phyloP scores from a whole-genome alignment of 2,113 vertebrate genomes.

The Fregetta grallaria region DNA sequence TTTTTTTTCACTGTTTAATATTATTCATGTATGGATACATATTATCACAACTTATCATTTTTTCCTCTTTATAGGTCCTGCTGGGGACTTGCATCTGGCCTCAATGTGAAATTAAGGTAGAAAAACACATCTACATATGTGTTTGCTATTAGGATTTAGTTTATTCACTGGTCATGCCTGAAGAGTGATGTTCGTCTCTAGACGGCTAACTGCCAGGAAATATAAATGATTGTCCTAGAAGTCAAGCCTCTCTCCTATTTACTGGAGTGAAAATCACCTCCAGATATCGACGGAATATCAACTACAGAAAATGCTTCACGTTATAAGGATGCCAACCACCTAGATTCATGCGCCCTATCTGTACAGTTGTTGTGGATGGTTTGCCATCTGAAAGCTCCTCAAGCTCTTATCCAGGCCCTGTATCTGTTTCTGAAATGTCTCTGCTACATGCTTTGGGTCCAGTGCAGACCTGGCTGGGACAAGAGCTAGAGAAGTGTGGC shows the following conservation, averaged over 20 bases:
- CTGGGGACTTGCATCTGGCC: slow-evolving; percentile 82
- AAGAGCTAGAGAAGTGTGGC: slow-evolving; percentile 99
- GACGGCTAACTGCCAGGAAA: slow-evolving; percentile 80
- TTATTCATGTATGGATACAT: slow-evolving; percentile 30
- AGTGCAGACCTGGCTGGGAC: slow-evolving; percentile 99
- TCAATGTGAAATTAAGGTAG: slow-evolving; percentile 87
- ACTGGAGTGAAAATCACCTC: slow-evolving; percentile 87
- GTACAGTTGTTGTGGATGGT: slow-evolving; percentile 90
- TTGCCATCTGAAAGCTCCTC: slow-evolving; percentile 89
- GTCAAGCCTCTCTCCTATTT: slow-evolving; percentile 79
- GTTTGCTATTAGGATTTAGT: slow-evolving; percentile 81
- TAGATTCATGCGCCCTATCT: slow-evolving; percentile 94
- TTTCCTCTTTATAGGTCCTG: slow-evolving; percentile 82
- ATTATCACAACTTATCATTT: slow-evolving; percentile 48
- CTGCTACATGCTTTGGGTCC: slow-evolving; percentile 96
- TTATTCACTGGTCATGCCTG: slow-evolving; percentile 84
- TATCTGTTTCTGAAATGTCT: slow-evolving; percentile 93
- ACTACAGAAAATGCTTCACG: slow-evolving; percentile 80
- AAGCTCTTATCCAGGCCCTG: slow-evolving; percentile 83
- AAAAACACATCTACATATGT: slow-evolving; percentile 76
- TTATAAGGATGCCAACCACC: slow-evolving; percentile 87
- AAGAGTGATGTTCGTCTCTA: slow-evolving; percentile 82
- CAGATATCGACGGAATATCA: slow-evolving; percentile 77
- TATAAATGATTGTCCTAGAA: slow-evolving; percentile 86
- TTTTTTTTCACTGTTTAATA: not conserved